These are phyloP conservation scores for Lithophane leautieri DNA, from an alignment of 2,888 invertebrate species.

Conservation along the genomic window DNA sequence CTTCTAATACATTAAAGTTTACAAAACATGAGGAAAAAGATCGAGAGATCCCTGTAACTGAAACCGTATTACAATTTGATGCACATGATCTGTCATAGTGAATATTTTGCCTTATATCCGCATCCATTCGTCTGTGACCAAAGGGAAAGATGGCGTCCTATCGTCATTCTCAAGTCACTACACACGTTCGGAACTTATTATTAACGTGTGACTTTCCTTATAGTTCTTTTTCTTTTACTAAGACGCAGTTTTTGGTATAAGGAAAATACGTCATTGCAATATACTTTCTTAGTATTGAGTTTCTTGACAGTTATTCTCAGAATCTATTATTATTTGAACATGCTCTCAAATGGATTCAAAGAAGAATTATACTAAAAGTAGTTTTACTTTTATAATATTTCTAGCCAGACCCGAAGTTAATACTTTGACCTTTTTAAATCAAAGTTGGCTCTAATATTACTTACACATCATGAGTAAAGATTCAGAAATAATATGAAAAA, in stretches of 20 bases:
- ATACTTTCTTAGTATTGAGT: background rate
- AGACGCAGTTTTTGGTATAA: background rate
- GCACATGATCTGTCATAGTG: slow-evolving; percentile 11
- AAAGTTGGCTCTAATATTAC: background rate
- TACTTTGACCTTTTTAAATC: background rate
- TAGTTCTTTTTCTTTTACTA: slow-evolving; percentile 22
- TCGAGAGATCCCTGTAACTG: background rate
- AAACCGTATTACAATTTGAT: background rate
- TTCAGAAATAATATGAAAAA: background rate
- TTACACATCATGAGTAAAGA: background rate
- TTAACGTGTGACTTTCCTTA: slow-evolving; percentile 41
- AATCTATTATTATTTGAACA: slow-evolving; percentile 16
- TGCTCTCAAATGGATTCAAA: background rate
- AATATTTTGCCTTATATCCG: slow-evolving; percentile 22
- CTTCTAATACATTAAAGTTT: background rate
- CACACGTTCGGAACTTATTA: slow-evolving; percentile 43
- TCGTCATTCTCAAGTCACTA: slow-evolving; percentile 40
- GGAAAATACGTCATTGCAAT: slow-evolving; percentile 20
- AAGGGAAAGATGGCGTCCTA: slow-evolving; percentile 4
- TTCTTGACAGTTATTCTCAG: background rate
- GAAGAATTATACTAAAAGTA: background rate
- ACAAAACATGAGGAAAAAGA: background rate
- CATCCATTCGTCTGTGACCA: slow-evolving; percentile 20
- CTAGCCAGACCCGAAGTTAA: slow-evolving; percentile 1
- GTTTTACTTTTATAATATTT: slow-evolving; percentile 4